Evolutionary conservation across 2,113 vertebrate species (phyloP), one percentile per base, ranked within the genome.

Genomic region (Hippocampus zosterae): DNA sequence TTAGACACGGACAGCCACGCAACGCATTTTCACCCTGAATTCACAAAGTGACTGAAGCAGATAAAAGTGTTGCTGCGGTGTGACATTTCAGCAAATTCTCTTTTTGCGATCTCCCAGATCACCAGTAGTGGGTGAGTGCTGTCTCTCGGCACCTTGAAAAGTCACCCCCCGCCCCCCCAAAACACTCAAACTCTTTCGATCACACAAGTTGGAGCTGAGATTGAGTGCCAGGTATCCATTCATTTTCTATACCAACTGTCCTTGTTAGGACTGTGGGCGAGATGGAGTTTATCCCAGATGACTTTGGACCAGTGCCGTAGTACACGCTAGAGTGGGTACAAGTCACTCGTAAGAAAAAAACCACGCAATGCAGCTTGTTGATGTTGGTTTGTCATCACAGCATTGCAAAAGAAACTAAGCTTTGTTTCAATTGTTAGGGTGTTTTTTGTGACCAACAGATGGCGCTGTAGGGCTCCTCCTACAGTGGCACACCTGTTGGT

Each of bases 1-100:
- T 52, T 52, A 52, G 7, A 33, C 18, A 3, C 66, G 27, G 3
- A n/a, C n/a, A 8, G 2, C 3, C 67, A 27, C 1, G 16, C 16
- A 70, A 69, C 69, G 62, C 70, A 77, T 66, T 70, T 59, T 76
- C 63, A 71, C 13, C 55, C 67, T 69, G 33, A 80, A 78, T 56
- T 59, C 66, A 21, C 69, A 74, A 65, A 80, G 67, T 72, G 76
- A 72, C 73, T 70, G 68, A 79, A 80, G 69, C 85, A 80, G 78
- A 78, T 69, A 83, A 78, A 76, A 68, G 77, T 73, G 64, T 67
- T 64, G 57, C 53, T 72, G 37, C 41, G 42, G 70, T 76, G 76
- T 83, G 76, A 81, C 81, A 72, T 65, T 66, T 65, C 66, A 69
- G 15, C 55, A 77, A 69, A 37, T 59, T 40, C 2, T 71, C 50